phyloP scores from a whole-genome alignment of 2,797 vertebrate species.

The Myotis vivesi region DNA sequence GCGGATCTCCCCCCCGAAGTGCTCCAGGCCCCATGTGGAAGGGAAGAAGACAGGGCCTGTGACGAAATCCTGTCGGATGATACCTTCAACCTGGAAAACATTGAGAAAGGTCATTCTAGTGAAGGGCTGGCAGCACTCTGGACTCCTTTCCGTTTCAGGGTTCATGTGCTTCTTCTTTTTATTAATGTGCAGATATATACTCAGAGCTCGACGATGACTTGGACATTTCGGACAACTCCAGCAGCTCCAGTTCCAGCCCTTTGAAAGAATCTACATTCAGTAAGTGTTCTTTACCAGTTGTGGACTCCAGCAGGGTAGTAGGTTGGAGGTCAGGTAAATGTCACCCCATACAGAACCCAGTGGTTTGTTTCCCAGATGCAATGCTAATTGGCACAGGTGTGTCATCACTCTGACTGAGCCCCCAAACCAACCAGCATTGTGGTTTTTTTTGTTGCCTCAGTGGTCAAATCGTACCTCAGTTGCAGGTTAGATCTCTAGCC shows the following conservation, averaged over 20 bases:
- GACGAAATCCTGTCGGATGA: constrained; percentile 75
- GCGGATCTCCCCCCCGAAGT: constrained; percentile 51
- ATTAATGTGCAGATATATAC: constrained; percentile 70
- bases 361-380: neutral
- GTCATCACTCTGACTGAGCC: neutral
- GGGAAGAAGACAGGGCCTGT: constrained; percentile 73
- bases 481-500: too few relatives aligned
- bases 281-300: constrained; percentile 73
- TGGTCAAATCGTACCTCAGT: neutral
- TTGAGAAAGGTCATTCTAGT: constrained; percentile 79
- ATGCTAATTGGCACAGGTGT: neutral
- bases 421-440: neutral
- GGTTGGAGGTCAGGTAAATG: neutral
- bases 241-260: constrained; percentile 73
- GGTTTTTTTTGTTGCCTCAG: neutral
- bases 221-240: constrained; percentile 74
- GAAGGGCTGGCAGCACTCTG: neutral
- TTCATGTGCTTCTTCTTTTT: constrained; percentile 29
- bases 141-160: neutral
- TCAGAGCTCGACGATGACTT: constrained; percentile 83
- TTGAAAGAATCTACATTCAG: constrained; percentile 78
- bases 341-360: fast-evolving
- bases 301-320: neutral
- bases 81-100: constrained; percentile 71
- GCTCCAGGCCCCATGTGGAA: constrained; percentile 62